A percentile compares a stretch with the other conserved stretches of the same genome.
Evolutionary conservation across 2,113 vertebrate genomes (phyloP).

Genomic region (Sinocyclocheilus maitianheensis): DNA sequence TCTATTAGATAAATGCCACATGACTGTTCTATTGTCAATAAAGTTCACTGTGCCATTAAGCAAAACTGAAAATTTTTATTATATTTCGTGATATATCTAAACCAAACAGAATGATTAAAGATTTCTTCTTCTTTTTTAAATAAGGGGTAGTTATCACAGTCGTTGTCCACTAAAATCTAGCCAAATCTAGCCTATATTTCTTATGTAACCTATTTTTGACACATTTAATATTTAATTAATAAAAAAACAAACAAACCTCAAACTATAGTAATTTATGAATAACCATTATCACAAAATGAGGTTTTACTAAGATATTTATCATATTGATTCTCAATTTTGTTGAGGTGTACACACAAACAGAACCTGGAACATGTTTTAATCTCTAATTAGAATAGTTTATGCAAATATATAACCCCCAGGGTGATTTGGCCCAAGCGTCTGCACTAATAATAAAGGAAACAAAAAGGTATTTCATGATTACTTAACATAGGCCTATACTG

Average conservation of each 20-base stretch:
- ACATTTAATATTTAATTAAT: not conserved
- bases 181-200: not conserved
- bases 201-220: not conserved
- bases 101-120: not conserved
- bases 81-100: not conserved
- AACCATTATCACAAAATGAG: not conserved
- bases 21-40: not conserved
- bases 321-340: not conserved
- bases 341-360: not conserved
- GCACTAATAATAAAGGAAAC: not conserved
- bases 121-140: too few species aligned
- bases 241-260: not conserved
- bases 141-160: not conserved
- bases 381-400: not conserved
- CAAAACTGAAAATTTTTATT: not conserved
- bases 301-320: not conserved
- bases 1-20: not conserved
- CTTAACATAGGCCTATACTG: not conserved
- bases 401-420: not conserved
- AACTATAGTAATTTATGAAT: not conserved
- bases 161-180: not conserved
- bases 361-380: not conserved
- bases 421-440: not conserved
- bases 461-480: not conserved
- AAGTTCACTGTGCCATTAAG: not conserved